These are phyloP conservation scores for Eudasyphora cyanicolor DNA, from an alignment of 2,888 invertebrate species.

Conservation along the genomic window DNA sequence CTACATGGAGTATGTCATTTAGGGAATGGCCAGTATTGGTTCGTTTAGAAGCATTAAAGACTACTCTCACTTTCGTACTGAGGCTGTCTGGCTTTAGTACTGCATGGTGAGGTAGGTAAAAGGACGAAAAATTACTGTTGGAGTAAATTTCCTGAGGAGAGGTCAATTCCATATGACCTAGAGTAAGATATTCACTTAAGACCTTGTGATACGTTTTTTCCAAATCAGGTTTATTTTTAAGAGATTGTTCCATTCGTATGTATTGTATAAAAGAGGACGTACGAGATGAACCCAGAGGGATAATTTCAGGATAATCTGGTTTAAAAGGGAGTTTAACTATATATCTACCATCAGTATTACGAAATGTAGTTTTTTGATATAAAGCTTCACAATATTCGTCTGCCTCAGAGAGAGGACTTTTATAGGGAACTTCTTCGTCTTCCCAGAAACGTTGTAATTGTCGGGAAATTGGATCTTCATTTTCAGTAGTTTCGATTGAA, in stretches of 20 bases:
- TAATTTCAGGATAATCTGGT: background rate
- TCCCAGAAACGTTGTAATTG: no score
- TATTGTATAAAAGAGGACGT: background rate
- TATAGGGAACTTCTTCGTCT: no score
- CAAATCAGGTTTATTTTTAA: background rate
- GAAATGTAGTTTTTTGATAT: slow-evolving; percentile 20
- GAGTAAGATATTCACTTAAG: background rate
- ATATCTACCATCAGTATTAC: slow-evolving; percentile 9
- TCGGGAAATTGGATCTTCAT: no score
- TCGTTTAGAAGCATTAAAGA: no score
- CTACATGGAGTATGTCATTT: no score
- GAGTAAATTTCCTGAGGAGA: background rate
- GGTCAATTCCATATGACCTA: background rate
- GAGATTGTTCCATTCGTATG: background rate
- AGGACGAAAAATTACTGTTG: no score
- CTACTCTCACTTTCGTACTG: no score
- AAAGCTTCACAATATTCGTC: slow-evolving; percentile 6
- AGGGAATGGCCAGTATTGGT: no score
- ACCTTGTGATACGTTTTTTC: background rate
- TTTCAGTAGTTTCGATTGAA: no score
- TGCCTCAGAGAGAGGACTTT: background rate
- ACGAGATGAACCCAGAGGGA: background rate
- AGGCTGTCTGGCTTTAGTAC: no score
- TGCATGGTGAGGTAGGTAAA: no score
- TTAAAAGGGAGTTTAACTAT: slow-evolving; percentile 24